These are phyloP conservation scores for Tetrax tetrax DNA, from an alignment of 2,113 vertebrate species.

Conservation along the genomic window DNA sequence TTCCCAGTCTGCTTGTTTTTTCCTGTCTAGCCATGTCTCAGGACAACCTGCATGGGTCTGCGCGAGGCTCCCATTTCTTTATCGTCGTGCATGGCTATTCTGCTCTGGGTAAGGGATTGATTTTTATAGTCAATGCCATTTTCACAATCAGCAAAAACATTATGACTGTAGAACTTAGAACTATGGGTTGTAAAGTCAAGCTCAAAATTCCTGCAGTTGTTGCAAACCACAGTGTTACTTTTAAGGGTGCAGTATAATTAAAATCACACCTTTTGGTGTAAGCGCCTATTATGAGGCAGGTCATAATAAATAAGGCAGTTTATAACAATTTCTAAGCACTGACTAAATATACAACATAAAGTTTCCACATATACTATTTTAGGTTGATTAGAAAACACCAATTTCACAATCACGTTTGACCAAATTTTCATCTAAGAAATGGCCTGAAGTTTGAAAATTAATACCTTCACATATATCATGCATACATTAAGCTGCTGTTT, in stretches of 20 bases:
- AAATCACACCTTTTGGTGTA: neutral
- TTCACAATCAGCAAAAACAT: neutral
- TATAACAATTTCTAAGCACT: neutral
- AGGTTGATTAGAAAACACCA: neutral
- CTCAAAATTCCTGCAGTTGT: neutral
- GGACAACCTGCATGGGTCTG: neutral
- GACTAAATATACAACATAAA: neutral
- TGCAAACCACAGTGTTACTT: neutral
- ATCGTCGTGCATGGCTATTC: neutral
- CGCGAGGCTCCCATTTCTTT: neutral
- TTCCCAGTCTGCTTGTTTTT: neutral
- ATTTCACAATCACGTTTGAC: neutral
- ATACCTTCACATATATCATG: neutral
- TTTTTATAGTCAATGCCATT: neutral
- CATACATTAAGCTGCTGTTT: neutral
- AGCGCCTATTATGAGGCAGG: neutral
- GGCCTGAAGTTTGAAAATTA: neutral
- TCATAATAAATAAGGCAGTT: neutral
- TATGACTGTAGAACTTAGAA: neutral
- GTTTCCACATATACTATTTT: neutral
- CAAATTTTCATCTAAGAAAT: neutral
- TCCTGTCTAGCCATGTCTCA: neutral
- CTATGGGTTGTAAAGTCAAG: neutral
- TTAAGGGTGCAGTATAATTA: neutral
- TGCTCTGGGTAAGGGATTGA: neutral